These are phyloP conservation scores for Anser cygnoides DNA, from an alignment of 2,113 vertebrate species.

Conservation along the genomic window DNA sequence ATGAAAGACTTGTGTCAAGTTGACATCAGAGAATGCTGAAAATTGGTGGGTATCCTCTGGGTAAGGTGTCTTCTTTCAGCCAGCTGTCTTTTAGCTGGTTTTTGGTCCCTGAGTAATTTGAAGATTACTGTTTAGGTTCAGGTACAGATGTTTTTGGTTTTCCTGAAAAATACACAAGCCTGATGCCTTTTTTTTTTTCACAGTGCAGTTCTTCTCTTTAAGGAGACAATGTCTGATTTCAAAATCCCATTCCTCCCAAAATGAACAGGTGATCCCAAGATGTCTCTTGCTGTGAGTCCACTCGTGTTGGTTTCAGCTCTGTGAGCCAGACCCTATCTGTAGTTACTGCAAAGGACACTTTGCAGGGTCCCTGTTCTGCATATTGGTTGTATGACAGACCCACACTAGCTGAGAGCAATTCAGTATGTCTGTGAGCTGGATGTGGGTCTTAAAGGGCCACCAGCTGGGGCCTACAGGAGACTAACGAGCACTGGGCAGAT, in stretches of 20 bases:
- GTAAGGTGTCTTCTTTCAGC: not conserved
- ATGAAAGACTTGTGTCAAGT: slow-evolving; percentile 1
- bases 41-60: not conserved
- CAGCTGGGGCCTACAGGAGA: not conserved
- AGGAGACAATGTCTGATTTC: not conserved
- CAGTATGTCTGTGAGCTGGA: not conserved
- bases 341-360: not conserved
- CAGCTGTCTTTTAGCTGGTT: not conserved
- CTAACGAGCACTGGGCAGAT: not conserved
- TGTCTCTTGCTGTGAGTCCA: not conserved
- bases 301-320: not conserved
- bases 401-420: not conserved
- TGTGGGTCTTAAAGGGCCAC: not conserved
- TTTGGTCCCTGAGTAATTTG: not conserved
- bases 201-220: not conserved
- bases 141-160: not conserved
- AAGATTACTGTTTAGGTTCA: not conserved
- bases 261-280: not conserved
- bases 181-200: not conserved
- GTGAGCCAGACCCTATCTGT: not conserved
- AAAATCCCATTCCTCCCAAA: not conserved
- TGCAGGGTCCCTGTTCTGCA: not conserved
- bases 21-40: not conserved
- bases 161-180: not conserved
- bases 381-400: not conserved